Conservation (phyloP, 2,113 vertebrate genomes). For the Muntiacus muntjak region DNA sequence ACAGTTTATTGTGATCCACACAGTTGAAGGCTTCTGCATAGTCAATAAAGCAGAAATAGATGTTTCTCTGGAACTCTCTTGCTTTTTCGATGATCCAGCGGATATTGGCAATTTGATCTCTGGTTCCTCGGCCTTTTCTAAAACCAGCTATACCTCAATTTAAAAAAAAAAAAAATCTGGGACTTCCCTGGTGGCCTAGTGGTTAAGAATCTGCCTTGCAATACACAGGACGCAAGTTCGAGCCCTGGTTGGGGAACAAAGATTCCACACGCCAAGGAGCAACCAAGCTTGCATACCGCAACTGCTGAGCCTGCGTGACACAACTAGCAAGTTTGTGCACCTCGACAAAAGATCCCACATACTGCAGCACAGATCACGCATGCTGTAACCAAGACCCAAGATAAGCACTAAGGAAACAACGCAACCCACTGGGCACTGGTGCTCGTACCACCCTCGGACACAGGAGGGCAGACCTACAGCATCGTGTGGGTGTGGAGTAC, state of each 20-base stretch:
- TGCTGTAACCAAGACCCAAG: background rate
- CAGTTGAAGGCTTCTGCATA: too few relatives aligned
- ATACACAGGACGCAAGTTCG: background rate
- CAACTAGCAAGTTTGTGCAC: background rate
- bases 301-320: background rate
- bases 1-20: too few relatives aligned
- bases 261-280: background rate
- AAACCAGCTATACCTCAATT: background rate
- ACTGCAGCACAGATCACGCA: background rate
- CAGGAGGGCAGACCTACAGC: background rate
- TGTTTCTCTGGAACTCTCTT: too few relatives aligned
- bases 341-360: background rate
- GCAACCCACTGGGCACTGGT: background rate
- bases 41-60: too few relatives aligned
- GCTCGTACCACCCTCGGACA: background rate
- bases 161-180: background rate
- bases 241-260: background rate
- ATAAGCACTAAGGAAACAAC: background rate
- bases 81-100: too few relatives aligned
- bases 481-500: accelerated
- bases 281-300: background rate
- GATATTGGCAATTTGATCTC: too few relatives aligned
- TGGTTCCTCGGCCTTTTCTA: too few relatives aligned
- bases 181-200: background rate
- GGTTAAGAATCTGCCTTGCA: background rate